Percentiles rank a stretch among this genome's conserved stretches.
phyloP scores from a whole-genome alignment of 92 coral and sea anemone genomes.

The Muricea muricata region DNA sequence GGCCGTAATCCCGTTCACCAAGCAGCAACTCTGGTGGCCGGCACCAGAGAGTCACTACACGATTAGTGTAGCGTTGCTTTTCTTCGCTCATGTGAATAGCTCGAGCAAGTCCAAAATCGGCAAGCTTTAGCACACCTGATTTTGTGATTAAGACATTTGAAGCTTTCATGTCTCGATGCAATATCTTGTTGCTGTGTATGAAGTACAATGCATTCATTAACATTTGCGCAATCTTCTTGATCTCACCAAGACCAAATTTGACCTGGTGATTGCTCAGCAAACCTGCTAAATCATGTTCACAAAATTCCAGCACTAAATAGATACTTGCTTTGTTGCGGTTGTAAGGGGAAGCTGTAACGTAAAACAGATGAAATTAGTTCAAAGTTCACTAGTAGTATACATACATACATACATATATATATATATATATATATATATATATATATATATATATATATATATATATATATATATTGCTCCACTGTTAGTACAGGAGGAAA shows the following conservation, averaged over 20 bases:
- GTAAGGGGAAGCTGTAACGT: constrained; percentile 80
- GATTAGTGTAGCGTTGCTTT: constrained; percentile 88
- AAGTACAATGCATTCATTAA: constrained; percentile 94
- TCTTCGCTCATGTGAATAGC: constrained; percentile 95
- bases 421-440: too few species aligned
- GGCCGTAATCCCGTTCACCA: constrained; percentile 97
- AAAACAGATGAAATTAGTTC: neutral
- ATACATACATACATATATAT: too few species aligned
- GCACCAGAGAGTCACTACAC: constrained; percentile 98
- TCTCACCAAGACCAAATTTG: constrained; percentile 88
- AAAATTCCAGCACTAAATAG: constrained; percentile 97
- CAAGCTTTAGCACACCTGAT: constrained; percentile 91
- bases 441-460: too few species aligned
- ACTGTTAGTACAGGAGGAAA: too few species aligned
- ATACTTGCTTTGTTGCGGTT: constrained; percentile 99
- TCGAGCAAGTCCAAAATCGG: constrained; percentile 98
- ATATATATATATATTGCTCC: too few species aligned
- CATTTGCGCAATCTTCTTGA: constrained; percentile 96
- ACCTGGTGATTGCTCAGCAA: constrained; percentile 90
- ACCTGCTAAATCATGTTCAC: constrained; percentile 99
- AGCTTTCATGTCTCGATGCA: constrained; percentile 99
- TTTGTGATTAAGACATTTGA: constrained; percentile 97
- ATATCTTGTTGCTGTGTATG: constrained; percentile 97
- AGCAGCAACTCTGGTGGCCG: constrained; percentile 95
- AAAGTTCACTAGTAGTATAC: too few species aligned